Evolutionary conservation across 2,113 vertebrate genomes (phyloP), one percentile per base, ranked within the genome.

Genomic region (Tympanuchus pallidicinctus): DNA sequence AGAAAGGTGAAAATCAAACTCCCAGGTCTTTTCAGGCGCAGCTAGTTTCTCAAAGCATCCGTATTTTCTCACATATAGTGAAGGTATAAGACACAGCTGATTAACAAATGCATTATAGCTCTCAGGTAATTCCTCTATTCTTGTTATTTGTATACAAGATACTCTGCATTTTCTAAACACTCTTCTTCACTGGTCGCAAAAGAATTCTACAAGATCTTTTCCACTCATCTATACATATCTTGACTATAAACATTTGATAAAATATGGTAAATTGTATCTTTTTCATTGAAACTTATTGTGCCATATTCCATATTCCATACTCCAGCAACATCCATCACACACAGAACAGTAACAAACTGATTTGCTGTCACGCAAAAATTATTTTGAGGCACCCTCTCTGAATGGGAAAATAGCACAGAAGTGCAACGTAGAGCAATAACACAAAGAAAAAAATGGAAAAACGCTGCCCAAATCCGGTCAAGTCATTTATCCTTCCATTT

Each of bases 291-390:
- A 8, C 6, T 20, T 19, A 6, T 40, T 4, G 7, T 6, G 1
- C 7, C 12, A 83, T 63, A 2, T 47, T 21, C 42, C 42, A 43
- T 42, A 42, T 42, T 42, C 3, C 45, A 82, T 45, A 82, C 86
- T 83, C 88, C 77, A 88, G 28, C 60, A 90, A 90, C 18, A 74
- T 8, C 32, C 43, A 63, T 43, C 15, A 70, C 34, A 50, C 17
- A 34, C 65, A 2, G 7, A 67, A 93, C 8, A 75, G 30, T 30
- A 66, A 77, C 21, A 36, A 50, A 64, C 8, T 30, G 45, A 24
- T 76, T 64, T 88, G 70, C 77, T 93, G 67, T 47, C 80, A 80
- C 54, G 86, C 32, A 90, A 28, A 88, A 61, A 86, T 90, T 86
- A 77, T 78, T 93, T 89, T 75, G 30, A 74, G 70, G 21, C 54